Base-by-base conservation (phyloP, 2,113 vertebrate species). In the Neolamprologus devosi region DNA sequence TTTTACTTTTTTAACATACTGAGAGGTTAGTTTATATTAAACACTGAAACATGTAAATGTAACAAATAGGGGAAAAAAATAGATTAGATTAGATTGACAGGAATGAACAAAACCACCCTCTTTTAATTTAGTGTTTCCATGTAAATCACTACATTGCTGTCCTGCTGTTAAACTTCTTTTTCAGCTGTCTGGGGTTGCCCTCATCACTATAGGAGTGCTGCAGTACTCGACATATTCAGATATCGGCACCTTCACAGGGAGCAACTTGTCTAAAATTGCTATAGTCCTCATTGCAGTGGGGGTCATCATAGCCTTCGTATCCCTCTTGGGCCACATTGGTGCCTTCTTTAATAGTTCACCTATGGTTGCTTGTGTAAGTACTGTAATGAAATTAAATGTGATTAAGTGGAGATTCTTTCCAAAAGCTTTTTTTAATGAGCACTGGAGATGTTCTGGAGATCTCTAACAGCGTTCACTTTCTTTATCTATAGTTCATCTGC, bases 241-340 rank as follows among this genome's bases (percentile, higher is more conserved):
- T 28, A 75, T 89, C 2, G 79, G 35, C 3, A 26, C 42, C 17
- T 88, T 93, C 6, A 21, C 82, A 13, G 80, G 81, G 7, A 40
- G 16, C 14, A 6, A 49, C 47, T 60, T 92, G 35, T 81, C 83
- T 17, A 84, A 91, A 78, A 33, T 89, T 3, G 23, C 88, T 2
- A 45, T 91, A 23, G 81, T 89, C n/a, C 81, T 94, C n/a, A 91
- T 90, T 33, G 47, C 75, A 13, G 87, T 87, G 16, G 90, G 92
- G 19, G 68, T 40, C 84, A 63, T 12, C 42, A 65, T 89, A 7
- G 3, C 37, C 11, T 16, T 88, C 3, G 4, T 89, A 2, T 88
- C 91, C 30, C 2, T 92, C 35, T 11, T 92, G 58, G 92, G 91
- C 14, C 47, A 58, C 10, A 3, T 88, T 49, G 88, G 89, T 13